Conservation (phyloP, 2,113 vertebrate genomes). For the Ascaphus truei region DNA sequence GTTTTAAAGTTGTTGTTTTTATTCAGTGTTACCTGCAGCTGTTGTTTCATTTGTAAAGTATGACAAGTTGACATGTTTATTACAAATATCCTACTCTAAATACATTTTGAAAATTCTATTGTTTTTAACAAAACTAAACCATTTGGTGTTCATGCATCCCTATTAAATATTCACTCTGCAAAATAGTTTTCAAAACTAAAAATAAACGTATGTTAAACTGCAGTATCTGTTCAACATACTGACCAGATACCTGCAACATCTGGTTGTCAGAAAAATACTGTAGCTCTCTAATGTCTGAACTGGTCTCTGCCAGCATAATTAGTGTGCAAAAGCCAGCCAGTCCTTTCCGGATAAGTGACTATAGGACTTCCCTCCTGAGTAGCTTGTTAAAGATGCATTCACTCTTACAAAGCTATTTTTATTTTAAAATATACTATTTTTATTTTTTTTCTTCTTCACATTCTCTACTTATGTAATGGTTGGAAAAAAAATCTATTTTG, state of each 20-base stretch:
- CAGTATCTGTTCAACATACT: neutral
- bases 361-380: neutral
- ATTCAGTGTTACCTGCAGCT: neutral
- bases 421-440: too few species aligned
- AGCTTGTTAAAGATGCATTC: neutral
- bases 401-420: neutral
- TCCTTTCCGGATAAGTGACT: neutral
- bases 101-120: neutral
- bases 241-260: constrained; percentile 8
- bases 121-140: neutral
- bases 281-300: neutral
- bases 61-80: neutral
- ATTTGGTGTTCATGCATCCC: neutral
- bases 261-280: constrained; percentile 20
- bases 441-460: too few species aligned
- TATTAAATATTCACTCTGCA: too few species aligned
- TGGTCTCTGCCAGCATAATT: neutral
- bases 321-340: neutral
- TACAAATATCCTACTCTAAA: too few species aligned
- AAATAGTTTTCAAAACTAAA: too few species aligned
- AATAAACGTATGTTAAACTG: neutral
- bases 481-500: too few species aligned
- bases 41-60: neutral
- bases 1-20: neutral
- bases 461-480: too few species aligned